Conservation (phyloP, 1,140 invertebrate species). For the Teleopsis dalmanni region DNA sequence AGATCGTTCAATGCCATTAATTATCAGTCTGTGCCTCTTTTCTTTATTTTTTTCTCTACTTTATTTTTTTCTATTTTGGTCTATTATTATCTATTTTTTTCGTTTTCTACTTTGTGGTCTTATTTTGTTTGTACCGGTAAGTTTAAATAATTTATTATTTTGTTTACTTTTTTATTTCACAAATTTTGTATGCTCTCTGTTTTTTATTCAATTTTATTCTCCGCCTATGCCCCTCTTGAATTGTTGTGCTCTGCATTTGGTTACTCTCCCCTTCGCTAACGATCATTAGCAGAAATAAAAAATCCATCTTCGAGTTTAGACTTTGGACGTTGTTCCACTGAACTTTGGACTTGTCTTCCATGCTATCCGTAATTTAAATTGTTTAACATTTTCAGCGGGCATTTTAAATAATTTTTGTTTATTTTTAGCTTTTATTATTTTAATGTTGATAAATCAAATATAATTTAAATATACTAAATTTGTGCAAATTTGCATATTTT, state of each 20-base stretch:
- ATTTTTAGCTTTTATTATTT: no score
- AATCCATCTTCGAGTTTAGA: conserved; percentile 17
- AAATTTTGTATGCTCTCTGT: no score
- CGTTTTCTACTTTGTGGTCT: neutral
- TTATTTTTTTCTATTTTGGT: neutral
- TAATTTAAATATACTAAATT: no score
- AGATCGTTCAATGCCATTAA: neutral
- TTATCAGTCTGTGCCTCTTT: neutral
- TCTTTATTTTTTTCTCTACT: neutral
- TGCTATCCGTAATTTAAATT: no score
- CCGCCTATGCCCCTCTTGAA: neutral
- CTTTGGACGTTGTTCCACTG: conserved; percentile 42
- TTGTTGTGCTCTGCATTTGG: neutral
- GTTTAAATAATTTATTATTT: neutral
- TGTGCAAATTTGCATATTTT: no score
- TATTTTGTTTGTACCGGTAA: neutral
- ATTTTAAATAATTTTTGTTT: no score
- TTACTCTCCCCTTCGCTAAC: no score
- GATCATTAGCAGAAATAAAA: no score
- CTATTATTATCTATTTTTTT: neutral
- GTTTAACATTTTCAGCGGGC: no score
- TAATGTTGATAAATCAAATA: no score
- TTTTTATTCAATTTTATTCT: neutral
- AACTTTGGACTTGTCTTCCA: conserved; percentile 43
- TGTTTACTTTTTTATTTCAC: neutral